Evolutionary conservation across 2,797 vertebrate species (phyloP).

Genomic region (Triplophysa yarkandensis): DNA sequence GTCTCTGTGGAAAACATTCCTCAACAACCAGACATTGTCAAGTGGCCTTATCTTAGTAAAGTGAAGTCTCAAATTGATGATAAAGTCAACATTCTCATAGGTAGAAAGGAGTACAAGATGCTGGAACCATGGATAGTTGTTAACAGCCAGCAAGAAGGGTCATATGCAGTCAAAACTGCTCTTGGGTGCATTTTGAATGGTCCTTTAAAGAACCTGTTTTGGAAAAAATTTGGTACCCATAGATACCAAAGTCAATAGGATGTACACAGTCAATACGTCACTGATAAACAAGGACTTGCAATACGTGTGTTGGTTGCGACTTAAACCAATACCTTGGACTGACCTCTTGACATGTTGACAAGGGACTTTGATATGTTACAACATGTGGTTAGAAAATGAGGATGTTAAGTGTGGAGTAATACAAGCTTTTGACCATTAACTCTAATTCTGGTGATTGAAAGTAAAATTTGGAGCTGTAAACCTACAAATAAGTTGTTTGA

Average conservation of each 20-base stretch:
- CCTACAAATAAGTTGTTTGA: too few relatives aligned
- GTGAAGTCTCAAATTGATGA: slow-evolving; percentile 7
- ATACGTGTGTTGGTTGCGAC: too few relatives aligned
- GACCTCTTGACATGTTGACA: too few relatives aligned
- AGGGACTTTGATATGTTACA: too few relatives aligned
- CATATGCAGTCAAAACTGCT: slow-evolving; percentile 36
- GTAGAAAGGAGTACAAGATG: slow-evolving; percentile 24
- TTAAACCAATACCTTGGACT: too few relatives aligned
- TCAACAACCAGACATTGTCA: slow-evolving; percentile 4
- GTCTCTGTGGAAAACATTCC: slow-evolving; percentile 13
- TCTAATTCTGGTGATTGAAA: too few relatives aligned
- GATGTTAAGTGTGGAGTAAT: too few relatives aligned
- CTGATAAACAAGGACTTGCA: too few relatives aligned
- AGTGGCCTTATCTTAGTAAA: slow-evolving; percentile 10
- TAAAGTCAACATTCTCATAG: slow-evolving; percentile 32
- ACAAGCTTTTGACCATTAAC: too few relatives aligned
- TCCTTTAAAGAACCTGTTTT: slow-evolving; percentile 18
- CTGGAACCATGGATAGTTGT: slow-evolving; percentile 43
- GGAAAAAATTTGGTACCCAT: not conserved
- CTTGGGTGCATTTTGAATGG: slow-evolving; percentile 41
- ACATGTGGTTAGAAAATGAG: too few relatives aligned
- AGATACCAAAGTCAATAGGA: slow-evolving; percentile 18
- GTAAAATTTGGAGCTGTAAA: too few relatives aligned
- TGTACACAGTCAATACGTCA: too few relatives aligned
- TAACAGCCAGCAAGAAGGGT: slow-evolving; percentile 19